A percentile compares a stretch with the other conserved stretches of the same genome.
phyloP scores from a whole-genome alignment of 2,888 invertebrate species.

The Mystacides longicornis region DNA sequence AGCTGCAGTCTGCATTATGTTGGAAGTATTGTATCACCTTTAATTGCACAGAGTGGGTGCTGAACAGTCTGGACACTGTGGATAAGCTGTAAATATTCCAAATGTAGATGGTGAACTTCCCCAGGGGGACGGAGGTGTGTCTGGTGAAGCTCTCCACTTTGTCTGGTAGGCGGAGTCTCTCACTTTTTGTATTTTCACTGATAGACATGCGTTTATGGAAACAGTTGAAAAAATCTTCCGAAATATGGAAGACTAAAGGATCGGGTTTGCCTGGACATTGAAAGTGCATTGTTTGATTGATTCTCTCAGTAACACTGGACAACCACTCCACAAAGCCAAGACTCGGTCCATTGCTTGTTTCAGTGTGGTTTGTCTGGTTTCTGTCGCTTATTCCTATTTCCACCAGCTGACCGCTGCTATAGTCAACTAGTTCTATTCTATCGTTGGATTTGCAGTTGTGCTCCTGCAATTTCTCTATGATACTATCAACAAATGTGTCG shows the following conservation, averaged over 20 bases:
- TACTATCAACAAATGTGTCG: neutral
- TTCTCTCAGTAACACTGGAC: constrained; percentile 65
- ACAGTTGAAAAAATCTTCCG: constrained; percentile 64
- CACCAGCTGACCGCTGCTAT: neutral
- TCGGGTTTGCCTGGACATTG: constrained; percentile 59
- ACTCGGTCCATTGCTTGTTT: constrained; percentile 22
- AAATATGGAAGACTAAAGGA: constrained; percentile 61
- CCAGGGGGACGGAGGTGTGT: constrained; percentile 51
- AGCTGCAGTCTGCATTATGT: constrained; percentile 54
- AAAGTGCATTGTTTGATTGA: constrained; percentile 68
- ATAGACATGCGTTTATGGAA: constrained; percentile 60
- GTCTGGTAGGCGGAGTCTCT: constrained; percentile 59
- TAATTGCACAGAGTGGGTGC: constrained; percentile 54
- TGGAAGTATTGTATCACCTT: constrained; percentile 58
- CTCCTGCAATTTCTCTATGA: neutral
- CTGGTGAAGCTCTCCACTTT: constrained; percentile 48
- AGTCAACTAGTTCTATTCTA: neutral
- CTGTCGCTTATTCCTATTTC: too few species aligned
- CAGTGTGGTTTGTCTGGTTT: neutral
- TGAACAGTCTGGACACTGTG: constrained; percentile 67
- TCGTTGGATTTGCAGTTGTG: neutral
- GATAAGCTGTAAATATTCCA: constrained; percentile 66
- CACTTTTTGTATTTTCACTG: constrained; percentile 22
- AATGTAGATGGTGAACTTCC: constrained; percentile 60
- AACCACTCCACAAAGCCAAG: constrained; percentile 61